Base-by-base conservation (phyloP, 2,888 invertebrate genomes). In the Chrysolina oricalcia region DNA sequence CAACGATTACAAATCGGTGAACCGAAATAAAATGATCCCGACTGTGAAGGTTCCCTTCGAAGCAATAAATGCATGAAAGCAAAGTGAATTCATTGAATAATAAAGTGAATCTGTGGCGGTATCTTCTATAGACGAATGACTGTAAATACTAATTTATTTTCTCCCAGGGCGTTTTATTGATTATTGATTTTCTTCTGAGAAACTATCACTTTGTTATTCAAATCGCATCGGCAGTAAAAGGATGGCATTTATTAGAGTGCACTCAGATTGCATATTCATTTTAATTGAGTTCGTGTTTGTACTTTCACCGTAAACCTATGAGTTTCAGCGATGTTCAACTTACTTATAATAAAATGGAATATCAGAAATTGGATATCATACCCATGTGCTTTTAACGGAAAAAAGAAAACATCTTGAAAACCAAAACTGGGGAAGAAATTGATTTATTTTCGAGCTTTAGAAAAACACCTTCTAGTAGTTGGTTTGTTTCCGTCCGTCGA, bases 251-350 rank as follows among this genome's bases (percentile, higher is more conserved):
- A 56, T 21, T 21, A 19, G 59, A 59, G 59, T 59, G 59, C 59
- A 59, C 59, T 59, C 10, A 35, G 27, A 59, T 59, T 59, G 59
- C 59, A 59, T 27, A 59, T 59, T 27, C 23, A 59, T 59, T 59
- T 59, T 27, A 35, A 59, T 59, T 27, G 59, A 59, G 59, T 35
- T n/a, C 8, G 59, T 59, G 17, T 27, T 59, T 59, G 59, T 35
- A 15, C 59, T 59, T 59, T 59, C 15, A 59, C 35, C 59, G n/a
- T 15, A 2, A n/a, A 15, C 6, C n/a, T n/a, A 9, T 35, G n/a
- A 10, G n/a, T 59, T 59, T 35, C 35, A 27, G 17, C 27, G 11
- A 59, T 59, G 53, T 21, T 53, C 10, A 11, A 11, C 53, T 21
- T 50, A 17, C 19, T 50, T 9, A 17, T 53, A 8, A 17, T 15